Evolutionary conservation across 1,140 invertebrate species (phyloP), one percentile per base, ranked within the genome.

Genomic region (Thalassaphorura encarpata): DNA sequence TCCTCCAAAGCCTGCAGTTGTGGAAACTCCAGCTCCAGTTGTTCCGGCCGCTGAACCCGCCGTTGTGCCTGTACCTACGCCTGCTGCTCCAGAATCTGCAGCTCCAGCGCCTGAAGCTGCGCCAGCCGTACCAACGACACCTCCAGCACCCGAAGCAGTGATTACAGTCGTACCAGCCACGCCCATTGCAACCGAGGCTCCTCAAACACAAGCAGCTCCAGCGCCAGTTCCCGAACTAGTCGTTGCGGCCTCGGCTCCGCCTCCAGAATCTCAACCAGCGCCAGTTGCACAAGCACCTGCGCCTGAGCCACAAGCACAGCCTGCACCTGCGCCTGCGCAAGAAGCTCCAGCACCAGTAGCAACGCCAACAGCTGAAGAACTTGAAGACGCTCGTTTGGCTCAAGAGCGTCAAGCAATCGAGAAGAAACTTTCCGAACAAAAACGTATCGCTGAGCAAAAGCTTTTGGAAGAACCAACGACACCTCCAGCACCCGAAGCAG

Each of bases 241-340:
- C 50, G 60, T 60, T 43, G 58, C 60, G 62, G 65, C 66, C 18
- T 71, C 74, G 47, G 71, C 72, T 47, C 69, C 72, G 18, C 59
- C 71, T 60, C 71, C 71, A 46, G 68, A 69, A 52, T 70, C 70
- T 16, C 23, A 45, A 13, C 28, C 33, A 3, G 26, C 43, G 21
- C n/a, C 48, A 29, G 6, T 29, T 4, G 3, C 39, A 18, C 13
- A 23, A 40, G 21, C 13, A 16, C 1, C 29, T 16, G 8, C 11
- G 19, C 3, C 47, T 42, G 19, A 16, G 29, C 54, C 43, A 48
- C 28, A 8, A n/a, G 18, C 6, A 39, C 26, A 52, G 24, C 0
- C 40, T 15, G 39, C 33, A 31, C 40, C 45, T 8, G 29, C 36
- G 28, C 4, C 47, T 8, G 23, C 1, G 21, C 39, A 5, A 29